Evolutionary conservation across 1,140 invertebrate genomes (phyloP).

Genomic region (roundworm (Caenorhabditis elegans)): DNA sequence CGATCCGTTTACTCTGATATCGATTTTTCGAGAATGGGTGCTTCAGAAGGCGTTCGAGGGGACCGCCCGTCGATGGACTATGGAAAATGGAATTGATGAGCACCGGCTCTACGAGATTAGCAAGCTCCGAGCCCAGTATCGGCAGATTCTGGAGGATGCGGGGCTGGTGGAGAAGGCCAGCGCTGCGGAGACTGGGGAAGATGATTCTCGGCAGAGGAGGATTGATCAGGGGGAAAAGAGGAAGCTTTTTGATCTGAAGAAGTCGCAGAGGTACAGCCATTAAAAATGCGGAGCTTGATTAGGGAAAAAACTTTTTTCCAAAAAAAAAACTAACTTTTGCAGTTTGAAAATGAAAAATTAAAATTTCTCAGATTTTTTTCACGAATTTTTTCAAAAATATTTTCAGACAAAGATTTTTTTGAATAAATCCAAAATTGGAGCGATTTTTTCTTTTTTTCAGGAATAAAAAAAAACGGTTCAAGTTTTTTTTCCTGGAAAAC

Average conservation of each 20-base stretch:
- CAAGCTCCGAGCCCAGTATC: conserved; percentile 82
- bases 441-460: too few relatives aligned
- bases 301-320: too few relatives aligned
- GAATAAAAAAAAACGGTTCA: too few relatives aligned
- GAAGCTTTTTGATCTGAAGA: conserved; percentile 47
- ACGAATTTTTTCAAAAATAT: too few relatives aligned
- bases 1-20: conserved; percentile 87
- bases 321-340: too few relatives aligned
- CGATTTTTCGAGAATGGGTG: conserved; percentile 71
- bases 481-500: too few relatives aligned
- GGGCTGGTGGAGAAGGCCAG: conserved; percentile 40
- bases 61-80: conserved; percentile 75
- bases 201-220: conserved; percentile 41
- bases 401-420: too few relatives aligned
- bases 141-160: conserved; percentile 46
- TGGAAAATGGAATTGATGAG: conserved; percentile 84
- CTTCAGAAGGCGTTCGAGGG: conserved; percentile 34
- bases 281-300: too few relatives aligned
- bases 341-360: too few relatives aligned
- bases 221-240: conserved; percentile 46
- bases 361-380: too few relatives aligned
- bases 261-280: too few relatives aligned
- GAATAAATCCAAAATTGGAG: too few relatives aligned
- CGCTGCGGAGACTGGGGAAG: conserved; percentile 8
- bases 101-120: conserved; percentile 93